Evolutionary conservation across 1,140 invertebrate genomes (phyloP).

Genomic region (Sitodiplosis mosellana): DNA sequence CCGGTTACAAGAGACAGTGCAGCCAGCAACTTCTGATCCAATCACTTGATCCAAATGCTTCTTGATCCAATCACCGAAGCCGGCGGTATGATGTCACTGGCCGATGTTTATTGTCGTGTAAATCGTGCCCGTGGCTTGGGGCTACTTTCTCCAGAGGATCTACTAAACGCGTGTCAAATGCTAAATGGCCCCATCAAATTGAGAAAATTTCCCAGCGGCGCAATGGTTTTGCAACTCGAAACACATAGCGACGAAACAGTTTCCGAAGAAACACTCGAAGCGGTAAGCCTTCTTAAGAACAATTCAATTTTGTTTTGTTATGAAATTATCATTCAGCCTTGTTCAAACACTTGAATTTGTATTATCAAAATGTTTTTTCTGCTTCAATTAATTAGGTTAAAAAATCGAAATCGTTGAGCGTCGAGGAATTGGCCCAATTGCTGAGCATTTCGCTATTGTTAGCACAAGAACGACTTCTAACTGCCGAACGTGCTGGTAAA

Average conservation of each 20-base stretch:
- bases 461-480: constrained; percentile 67
- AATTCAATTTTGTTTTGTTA: constrained; percentile 4
- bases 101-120: constrained; percentile 91
- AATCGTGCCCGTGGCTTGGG: constrained; percentile 79
- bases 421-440: constrained; percentile 67
- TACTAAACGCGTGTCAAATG: constrained; percentile 73
- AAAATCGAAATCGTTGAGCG: constrained; percentile 51
- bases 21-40: constrained; percentile 64
- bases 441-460: constrained; percentile 72
- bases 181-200: constrained; percentile 57
- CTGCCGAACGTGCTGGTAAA: constrained; percentile 63
- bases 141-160: constrained; percentile 84
- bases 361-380: constrained; percentile 12
- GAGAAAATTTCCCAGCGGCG: constrained; percentile 73
- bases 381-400: constrained; percentile 49
- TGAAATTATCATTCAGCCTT: constrained; percentile 5
- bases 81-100: constrained; percentile 90
- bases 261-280: constrained; percentile 44
- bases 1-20: constrained; percentile 85
- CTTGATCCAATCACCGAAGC: constrained; percentile 65
- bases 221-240: constrained; percentile 69
- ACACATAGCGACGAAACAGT: constrained; percentile 61
- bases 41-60: constrained; percentile 71
- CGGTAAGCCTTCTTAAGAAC: no score
- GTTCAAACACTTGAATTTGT: constrained; percentile 5